Evolutionary conservation across 2,113 vertebrate species (phyloP).

Genomic region (Siphamia tubifer): DNA sequence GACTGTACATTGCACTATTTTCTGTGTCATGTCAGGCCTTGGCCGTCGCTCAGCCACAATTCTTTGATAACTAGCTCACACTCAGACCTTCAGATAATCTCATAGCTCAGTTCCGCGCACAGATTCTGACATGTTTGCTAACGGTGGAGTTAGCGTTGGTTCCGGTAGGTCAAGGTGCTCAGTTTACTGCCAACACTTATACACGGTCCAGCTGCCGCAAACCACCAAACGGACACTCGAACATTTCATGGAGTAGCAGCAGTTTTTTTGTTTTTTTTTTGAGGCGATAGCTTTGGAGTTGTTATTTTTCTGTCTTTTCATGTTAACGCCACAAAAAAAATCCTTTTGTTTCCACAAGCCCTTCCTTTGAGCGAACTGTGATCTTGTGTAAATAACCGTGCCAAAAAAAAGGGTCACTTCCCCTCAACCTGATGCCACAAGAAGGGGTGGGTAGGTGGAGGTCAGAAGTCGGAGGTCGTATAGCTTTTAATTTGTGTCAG

Average conservation of each 20-base stretch:
- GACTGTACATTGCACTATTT: constrained; percentile 97
- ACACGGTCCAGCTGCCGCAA: constrained; percentile 13
- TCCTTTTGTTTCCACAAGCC: constrained; percentile 77
- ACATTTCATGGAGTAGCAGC: background rate
- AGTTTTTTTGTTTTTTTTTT: constrained; percentile 18
- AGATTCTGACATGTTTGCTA: constrained; percentile 10
- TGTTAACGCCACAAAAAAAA: constrained; percentile 82
- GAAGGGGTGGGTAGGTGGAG: background rate
- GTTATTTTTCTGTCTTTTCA: constrained; percentile 78
- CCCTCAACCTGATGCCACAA: constrained; percentile 20
- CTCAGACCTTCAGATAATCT: constrained; percentile 32
- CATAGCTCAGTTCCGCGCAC: constrained; percentile 20
- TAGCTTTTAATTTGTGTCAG: too few relatives aligned
- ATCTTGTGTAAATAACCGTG: constrained; percentile 76
- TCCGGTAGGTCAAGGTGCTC: constrained; percentile 50
- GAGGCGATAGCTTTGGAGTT: background rate
- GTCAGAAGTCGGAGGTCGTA: too few relatives aligned
- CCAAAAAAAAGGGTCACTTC: constrained; percentile 71
- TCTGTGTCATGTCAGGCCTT: constrained; percentile 81
- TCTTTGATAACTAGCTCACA: constrained; percentile 74
- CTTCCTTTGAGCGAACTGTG: constrained; percentile 58
- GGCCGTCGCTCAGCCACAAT: constrained; percentile 32
- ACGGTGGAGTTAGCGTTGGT: background rate
- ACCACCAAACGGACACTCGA: background rate
- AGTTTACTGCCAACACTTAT: constrained; percentile 56